Conservation (phyloP, 37 sponge, comb jelly and placozoan genomes). For the Petrosia ficiformis region DNA sequence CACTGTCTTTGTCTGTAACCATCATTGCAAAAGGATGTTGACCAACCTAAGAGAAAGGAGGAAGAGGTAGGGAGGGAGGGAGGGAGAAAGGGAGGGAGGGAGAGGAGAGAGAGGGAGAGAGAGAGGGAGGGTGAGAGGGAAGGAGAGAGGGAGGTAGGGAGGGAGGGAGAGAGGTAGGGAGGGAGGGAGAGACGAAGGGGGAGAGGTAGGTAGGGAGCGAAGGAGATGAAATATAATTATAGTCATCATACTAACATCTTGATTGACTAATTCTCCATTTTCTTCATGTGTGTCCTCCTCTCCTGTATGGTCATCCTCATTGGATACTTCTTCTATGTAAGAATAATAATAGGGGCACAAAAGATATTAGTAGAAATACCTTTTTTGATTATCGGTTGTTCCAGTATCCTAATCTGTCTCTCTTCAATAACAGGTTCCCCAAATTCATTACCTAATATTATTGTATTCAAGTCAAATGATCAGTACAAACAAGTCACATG, state of each 20-base stretch:
- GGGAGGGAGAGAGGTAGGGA: no score
- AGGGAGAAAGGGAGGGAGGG: background rate
- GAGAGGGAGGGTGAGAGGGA: background rate
- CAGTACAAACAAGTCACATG: background rate
- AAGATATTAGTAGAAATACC: no score
- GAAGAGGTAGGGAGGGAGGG: no score
- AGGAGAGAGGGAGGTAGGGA: no score
- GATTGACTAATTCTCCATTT: slow-evolving; percentile 6
- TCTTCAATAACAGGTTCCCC: slow-evolving; percentile 88
- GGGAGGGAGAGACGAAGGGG: background rate
- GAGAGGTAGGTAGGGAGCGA: background rate
- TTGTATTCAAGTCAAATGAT: background rate
- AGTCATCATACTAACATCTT: background rate
- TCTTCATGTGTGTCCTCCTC: slow-evolving; percentile 35
- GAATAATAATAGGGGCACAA: no score
- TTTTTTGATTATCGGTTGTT: background rate
- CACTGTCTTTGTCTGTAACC: slow-evolving; percentile 70
- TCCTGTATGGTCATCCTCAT: slow-evolving; percentile 1
- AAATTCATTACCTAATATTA: slow-evolving; percentile 56
- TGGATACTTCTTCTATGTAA: background rate
- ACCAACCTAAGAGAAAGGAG: slow-evolving; percentile 33
- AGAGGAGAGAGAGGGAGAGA: background rate
- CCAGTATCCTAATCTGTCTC: slow-evolving; percentile 76
- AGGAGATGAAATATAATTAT: background rate
- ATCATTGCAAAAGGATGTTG: slow-evolving; percentile 65